phyloP scores from a whole-genome alignment of 2,113 vertebrate genomes.

The Lontra canadensis region DNA sequence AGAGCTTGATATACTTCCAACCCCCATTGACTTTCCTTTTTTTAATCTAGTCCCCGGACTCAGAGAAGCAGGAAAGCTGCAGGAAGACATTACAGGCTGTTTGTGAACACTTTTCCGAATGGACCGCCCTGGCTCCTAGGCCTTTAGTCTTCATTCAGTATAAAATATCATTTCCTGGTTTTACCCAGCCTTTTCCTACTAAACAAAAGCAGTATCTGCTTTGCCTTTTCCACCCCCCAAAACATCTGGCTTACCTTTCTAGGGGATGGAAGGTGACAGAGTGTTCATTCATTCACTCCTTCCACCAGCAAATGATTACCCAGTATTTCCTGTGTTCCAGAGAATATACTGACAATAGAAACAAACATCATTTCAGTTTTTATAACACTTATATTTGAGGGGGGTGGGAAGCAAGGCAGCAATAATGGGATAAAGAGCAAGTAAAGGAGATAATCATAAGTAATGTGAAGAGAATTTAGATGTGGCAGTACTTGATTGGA shows the following conservation, averaged over 20 bases:
- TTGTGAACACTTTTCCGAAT: neutral
- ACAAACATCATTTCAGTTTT: neutral
- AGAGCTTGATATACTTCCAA: neutral
- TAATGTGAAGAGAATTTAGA: neutral
- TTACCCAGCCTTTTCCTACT: neutral
- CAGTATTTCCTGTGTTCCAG: neutral
- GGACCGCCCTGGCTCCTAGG: neutral
- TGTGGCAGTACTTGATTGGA: neutral
- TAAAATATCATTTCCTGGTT: neutral
- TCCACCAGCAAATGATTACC: neutral
- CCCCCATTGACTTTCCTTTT: neutral
- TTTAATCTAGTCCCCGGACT: neutral
- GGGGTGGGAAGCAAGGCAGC: neutral
- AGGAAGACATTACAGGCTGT: neutral
- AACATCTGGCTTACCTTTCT: neutral
- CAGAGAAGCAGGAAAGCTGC: fast-evolving
- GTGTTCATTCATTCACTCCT: neutral
- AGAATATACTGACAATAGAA: neutral
- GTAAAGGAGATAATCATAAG: neutral
- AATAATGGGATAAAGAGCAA: neutral
- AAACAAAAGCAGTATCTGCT: neutral
- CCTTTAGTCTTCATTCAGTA: neutral
- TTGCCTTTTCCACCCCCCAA: neutral
- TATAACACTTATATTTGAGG: neutral
- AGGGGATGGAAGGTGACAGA: neutral